A percentile compares a stretch with the other conserved stretches of the same genome.
These are phyloP conservation scores for Drosophila testacea DNA, from an alignment of 2,888 invertebrate genomes.

Conservation along the genomic window DNA sequence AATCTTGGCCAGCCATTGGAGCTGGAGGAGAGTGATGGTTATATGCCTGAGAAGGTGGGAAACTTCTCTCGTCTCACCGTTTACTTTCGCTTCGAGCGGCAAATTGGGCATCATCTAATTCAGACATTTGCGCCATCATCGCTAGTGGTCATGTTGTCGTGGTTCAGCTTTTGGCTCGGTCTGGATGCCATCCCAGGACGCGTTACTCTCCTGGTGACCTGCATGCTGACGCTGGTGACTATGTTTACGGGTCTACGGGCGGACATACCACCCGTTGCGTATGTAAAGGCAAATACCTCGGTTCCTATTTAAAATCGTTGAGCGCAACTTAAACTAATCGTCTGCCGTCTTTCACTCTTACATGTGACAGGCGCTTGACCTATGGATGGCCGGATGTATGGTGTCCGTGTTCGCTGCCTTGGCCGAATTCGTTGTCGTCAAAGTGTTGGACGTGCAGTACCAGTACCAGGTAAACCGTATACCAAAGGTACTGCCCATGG, in stretches of 20 bases:
- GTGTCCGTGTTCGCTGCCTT: slow-evolving; percentile 93
- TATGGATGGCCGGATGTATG: slow-evolving; percentile 96
- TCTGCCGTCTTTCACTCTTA: slow-evolving; percentile 36
- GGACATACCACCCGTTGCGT: slow-evolving; percentile 94
- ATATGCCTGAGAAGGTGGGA: slow-evolving; percentile 92
- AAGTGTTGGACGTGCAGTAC: slow-evolving; percentile 91
- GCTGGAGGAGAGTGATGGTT: slow-evolving; percentile 90
- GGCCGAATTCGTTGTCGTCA: slow-evolving; percentile 93
- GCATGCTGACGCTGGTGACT: slow-evolving; percentile 93
- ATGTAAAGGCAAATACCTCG: slow-evolving; percentile 89
- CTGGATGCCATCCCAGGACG: slow-evolving; percentile 93
- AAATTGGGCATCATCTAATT: slow-evolving; percentile 93
- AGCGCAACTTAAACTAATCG: slow-evolving; percentile 1
- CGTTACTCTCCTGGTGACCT: slow-evolving; percentile 92
- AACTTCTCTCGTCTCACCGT: slow-evolving; percentile 92
- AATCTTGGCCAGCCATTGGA: slow-evolving; percentile 90
- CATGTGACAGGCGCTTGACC: slow-evolving; percentile 89
- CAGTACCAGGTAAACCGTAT: slow-evolving; percentile 87
- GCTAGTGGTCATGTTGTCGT: slow-evolving; percentile 92
- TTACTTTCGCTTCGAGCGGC: slow-evolving; percentile 92
- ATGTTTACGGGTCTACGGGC: slow-evolving; percentile 94
- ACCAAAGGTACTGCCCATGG: slow-evolving; percentile 85
- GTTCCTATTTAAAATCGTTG: neutral
- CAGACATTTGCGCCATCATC: slow-evolving; percentile 94
- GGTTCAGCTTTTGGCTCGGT: slow-evolving; percentile 95